Conservation (phyloP, 2,797 vertebrate genomes). For the Ataeniobius toweri region DNA sequence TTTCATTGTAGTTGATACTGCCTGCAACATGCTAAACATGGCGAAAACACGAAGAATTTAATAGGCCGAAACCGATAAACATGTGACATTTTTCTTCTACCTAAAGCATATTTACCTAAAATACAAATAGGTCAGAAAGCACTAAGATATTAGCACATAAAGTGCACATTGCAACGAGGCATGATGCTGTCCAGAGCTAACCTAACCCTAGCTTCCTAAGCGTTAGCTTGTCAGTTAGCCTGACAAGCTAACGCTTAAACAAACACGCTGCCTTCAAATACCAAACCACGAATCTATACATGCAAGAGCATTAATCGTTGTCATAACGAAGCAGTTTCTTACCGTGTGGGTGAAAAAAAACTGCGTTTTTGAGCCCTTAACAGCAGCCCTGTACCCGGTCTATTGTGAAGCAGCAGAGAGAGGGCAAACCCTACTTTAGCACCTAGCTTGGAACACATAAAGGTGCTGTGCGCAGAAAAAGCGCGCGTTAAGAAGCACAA, state of each 20-base stretch:
- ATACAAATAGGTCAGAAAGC: rapidly evolving
- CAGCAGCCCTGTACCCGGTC: background rate
- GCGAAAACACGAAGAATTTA: background rate
- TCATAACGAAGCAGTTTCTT: background rate
- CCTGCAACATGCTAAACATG: conserved; percentile 5
- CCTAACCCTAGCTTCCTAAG: conserved; percentile 37
- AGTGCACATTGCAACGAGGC: background rate
- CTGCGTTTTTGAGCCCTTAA: background rate
- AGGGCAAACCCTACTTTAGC: conserved; percentile 60
- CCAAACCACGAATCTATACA: background rate
- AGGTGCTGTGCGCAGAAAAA: conserved; percentile 71
- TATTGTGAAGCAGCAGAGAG: conserved; percentile 6
- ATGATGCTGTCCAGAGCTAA: conserved; percentile 27
- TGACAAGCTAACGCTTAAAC: conserved; percentile 44
- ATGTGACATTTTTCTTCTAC: too few species aligned
- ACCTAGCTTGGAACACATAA: conserved; percentile 54
- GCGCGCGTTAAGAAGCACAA: conserved; percentile 79
- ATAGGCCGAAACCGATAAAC: background rate
- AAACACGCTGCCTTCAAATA: conserved; percentile 27
- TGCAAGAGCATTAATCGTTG: background rate
- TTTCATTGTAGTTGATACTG: conserved; percentile 13
- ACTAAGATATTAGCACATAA: background rate
- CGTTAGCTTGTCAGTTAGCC: conserved; percentile 26
- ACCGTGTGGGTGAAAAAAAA: conserved; percentile 32
- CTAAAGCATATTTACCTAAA: background rate